Evolutionary conservation across 2,888 invertebrate genomes (phyloP).

Genomic region (Trichopoda pennipes): DNA sequence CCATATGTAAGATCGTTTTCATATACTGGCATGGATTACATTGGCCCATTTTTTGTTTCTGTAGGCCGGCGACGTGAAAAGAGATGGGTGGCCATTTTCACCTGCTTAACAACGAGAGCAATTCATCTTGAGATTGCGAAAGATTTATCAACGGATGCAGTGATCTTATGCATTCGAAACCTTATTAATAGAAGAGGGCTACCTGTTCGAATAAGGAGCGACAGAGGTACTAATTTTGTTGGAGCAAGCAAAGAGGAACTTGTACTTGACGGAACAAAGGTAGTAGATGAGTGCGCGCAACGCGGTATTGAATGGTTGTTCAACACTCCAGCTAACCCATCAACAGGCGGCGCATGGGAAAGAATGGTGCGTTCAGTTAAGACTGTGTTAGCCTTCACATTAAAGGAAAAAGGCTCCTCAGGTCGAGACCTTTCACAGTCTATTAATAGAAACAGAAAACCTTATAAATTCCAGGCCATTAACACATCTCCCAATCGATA

Average conservation of each 20-base stretch:
- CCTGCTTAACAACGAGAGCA: conserved; percentile 63
- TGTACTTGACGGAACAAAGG: neutral
- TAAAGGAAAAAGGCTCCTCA: conserved; percentile 29
- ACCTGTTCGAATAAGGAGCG: conserved; percentile 42
- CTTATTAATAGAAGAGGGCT: conserved; percentile 53
- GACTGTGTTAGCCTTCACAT: neutral
- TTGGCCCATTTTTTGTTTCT: conserved; percentile 62
- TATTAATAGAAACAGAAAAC: conserved; percentile 56
- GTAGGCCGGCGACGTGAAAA: conserved; percentile 67
- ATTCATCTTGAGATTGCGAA: conserved; percentile 53
- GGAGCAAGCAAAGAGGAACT: conserved; percentile 55
- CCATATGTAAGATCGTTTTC: conserved; percentile 65
- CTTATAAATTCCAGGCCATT: conserved; percentile 37
- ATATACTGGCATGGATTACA: conserved; percentile 65
- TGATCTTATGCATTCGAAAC: conserved; percentile 46
- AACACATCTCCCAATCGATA: conserved; percentile 58
- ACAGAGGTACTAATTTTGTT: conserved; percentile 54
- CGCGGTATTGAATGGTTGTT: conserved; percentile 65
- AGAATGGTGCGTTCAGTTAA: neutral
- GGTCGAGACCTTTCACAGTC: conserved; percentile 56
- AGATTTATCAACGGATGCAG: conserved; percentile 52
- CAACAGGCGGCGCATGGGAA: conserved; percentile 56
- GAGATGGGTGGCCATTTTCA: conserved; percentile 67
- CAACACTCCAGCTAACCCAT: conserved; percentile 63
- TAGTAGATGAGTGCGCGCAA: conserved; percentile 40